Percentiles rank a stretch among this genome's conserved stretches.
Evolutionary conservation across 2,113 vertebrate genomes (phyloP).

Genomic region (Aspiorhynchus laticeps): DNA sequence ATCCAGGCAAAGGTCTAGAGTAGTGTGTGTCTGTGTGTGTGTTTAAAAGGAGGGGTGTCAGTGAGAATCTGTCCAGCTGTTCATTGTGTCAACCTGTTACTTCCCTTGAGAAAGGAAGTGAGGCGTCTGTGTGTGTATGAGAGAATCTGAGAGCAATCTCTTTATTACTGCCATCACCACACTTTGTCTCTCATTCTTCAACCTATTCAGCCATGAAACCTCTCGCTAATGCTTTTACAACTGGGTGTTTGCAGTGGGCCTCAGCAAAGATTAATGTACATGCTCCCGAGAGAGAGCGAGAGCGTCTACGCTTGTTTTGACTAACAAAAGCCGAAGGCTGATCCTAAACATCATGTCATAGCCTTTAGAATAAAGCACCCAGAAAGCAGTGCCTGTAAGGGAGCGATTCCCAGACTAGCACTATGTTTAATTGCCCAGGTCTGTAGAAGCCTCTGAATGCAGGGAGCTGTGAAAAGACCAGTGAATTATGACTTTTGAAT

Average conservation of each 20-base stretch:
- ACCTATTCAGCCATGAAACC: conserved; percentile 60
- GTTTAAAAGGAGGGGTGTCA: conserved; percentile 28
- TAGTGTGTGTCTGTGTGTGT: conserved; percentile 34
- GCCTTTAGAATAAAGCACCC: neutral
- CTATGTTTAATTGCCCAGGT: conserved; percentile 3
- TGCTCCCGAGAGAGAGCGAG: neutral
- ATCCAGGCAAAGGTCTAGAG: conserved; percentile 23
- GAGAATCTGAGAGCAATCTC: conserved; percentile 62
- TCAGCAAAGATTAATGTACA: conserved; percentile 45
- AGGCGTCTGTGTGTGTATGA: conserved; percentile 1
- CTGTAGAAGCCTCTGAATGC: neutral
- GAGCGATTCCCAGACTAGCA: conserved; percentile 27
- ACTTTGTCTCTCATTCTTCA: conserved; percentile 64
- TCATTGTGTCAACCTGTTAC: conserved; percentile 68
- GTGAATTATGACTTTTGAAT: conserved; percentile 36
- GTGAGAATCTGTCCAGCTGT: conserved; percentile 76
- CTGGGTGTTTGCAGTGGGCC: conserved; percentile 50
- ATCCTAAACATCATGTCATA: conserved; percentile 38
- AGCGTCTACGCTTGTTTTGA: conserved; percentile 7
- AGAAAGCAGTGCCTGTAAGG: neutral
- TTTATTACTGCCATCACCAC: conserved; percentile 65
- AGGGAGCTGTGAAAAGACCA: conserved; percentile 35
- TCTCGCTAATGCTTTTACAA: conserved; percentile 60
- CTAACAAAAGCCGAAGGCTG: conserved; percentile 34
- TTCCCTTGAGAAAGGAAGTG: conserved; percentile 57